Evolutionary conservation across 2,797 vertebrate species (phyloP), one percentile per base, ranked within the genome.

Genomic region (Acanthiza pusilla): DNA sequence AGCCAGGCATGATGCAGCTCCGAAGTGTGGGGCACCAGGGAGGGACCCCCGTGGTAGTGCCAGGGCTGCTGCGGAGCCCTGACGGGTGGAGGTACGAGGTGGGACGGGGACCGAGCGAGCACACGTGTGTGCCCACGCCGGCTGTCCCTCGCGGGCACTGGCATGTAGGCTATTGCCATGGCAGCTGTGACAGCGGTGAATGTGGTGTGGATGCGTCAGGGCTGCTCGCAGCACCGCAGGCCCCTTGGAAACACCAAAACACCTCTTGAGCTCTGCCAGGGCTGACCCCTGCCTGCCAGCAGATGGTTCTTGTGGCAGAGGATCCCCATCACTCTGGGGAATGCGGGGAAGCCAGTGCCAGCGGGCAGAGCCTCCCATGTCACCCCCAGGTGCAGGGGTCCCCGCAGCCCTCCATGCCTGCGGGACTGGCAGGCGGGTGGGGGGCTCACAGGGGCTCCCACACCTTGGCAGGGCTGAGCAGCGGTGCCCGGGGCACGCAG

Each of bases 11-110:
- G n/a, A 9, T 1, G 53, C 51, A 11, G 47, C 0, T 2, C 32
- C 2, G 1, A 34, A 5, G 34, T 1, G 14, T 1, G 5, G 67
- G 83, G 77, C 4, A 4, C 32, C 4, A 5, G 38, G 43, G 27
- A 54, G 61, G 38, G 70, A 30, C 62, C 50, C 47, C 66, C 1
- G 2, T 5, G 51, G 58, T 79, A 27, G 32, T 1, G 45, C 81
- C 2, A 0, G 32, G 57, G 68, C 53, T 14, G 57, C 20, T 1
- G 18, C 1, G 2, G 27, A 32, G 17, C 32, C 3, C 4, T 1
- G 19, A 2, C 0, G 3, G 57, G 20, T 12, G 45, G 19, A 57
- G 50, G 30, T 2, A 4, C 0, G 3, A 57, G 43, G 48, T 19
- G 86, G 67, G 65, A 85, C 12, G 0, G 63, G 42, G 32, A 77